Conservation (phyloP, 2,888 invertebrate species). For the Molanna angustata region DNA sequence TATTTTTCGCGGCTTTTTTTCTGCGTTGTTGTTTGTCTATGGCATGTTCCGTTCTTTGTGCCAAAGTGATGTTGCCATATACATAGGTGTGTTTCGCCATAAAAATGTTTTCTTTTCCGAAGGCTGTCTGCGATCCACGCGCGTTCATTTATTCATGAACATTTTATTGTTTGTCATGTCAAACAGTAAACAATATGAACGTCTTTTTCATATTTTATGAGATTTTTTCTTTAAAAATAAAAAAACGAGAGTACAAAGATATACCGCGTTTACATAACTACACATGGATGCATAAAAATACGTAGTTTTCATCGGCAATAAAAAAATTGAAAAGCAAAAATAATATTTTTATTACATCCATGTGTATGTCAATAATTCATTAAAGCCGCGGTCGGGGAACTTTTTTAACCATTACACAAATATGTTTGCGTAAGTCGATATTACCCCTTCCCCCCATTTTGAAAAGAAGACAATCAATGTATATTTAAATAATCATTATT, state of each 20-base stretch:
- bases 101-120: background rate
- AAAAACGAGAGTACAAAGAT: background rate
- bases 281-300: too few relatives aligned
- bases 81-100: background rate
- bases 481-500: too few relatives aligned
- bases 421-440: too few relatives aligned
- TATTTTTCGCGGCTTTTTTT: background rate
- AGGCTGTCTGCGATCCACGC: background rate
- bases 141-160: slow-evolving; percentile 9
- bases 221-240: background rate
- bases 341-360: too few relatives aligned
- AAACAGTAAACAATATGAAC: slow-evolving; percentile 2
- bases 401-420: too few relatives aligned
- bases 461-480: too few relatives aligned
- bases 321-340: too few relatives aligned
- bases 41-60: background rate
- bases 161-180: slow-evolving; percentile 10
- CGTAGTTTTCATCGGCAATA: too few relatives aligned
- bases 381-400: too few relatives aligned
- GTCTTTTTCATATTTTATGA: background rate
- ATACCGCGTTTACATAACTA: too few relatives aligned
- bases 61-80: background rate
- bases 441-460: too few relatives aligned
- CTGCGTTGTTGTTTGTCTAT: background rate
- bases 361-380: too few relatives aligned